Percentiles rank a stretch among this genome's conserved stretches.
Conservation (phyloP, 2,888 invertebrate genomes). For the Atherix ibis region DNA sequence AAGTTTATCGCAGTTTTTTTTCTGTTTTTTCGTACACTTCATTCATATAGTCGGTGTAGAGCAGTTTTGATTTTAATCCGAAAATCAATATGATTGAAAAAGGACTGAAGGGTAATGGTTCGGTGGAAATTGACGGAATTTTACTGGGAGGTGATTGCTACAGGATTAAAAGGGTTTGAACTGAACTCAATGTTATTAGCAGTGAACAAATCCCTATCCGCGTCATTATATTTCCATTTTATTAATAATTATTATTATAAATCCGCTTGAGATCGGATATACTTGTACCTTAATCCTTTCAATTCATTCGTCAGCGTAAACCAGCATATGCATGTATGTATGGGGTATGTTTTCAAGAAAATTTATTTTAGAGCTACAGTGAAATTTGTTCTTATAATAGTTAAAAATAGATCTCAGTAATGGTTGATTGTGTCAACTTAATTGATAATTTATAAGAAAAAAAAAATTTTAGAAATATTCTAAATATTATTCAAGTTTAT, state of each 20-base stretch:
- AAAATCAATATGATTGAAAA: conserved; percentile 18
- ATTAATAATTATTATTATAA: conserved; percentile 12
- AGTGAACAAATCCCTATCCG: neutral
- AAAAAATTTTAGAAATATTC: too few relatives aligned
- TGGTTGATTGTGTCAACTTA: too few relatives aligned
- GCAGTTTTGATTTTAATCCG: conserved; percentile 20
- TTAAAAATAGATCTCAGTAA: too few relatives aligned
- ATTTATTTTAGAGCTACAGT: too few relatives aligned
- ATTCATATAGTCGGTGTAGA: neutral
- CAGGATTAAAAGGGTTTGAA: conserved; percentile 9
- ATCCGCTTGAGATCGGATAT: conserved; percentile 10
- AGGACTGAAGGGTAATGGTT: conserved; percentile 6
- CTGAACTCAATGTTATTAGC: neutral
- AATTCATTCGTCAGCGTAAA: too few relatives aligned
- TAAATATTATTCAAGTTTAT: too few relatives aligned
- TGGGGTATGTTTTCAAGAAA: too few relatives aligned
- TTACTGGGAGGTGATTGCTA: conserved; percentile 5
- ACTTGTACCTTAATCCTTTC: conserved; percentile 11
- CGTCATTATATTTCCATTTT: conserved; percentile 10
- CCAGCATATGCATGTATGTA: too few relatives aligned
- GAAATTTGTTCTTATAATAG: too few relatives aligned
- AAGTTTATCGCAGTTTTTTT: too few relatives aligned
- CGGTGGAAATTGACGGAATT: conserved; percentile 8
- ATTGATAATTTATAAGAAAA: too few relatives aligned
- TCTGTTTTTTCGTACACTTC: too few relatives aligned